These are phyloP conservation scores for Reinhardtius hippoglossoides DNA, from an alignment of 2,113 vertebrate species.

Conservation along the genomic window DNA sequence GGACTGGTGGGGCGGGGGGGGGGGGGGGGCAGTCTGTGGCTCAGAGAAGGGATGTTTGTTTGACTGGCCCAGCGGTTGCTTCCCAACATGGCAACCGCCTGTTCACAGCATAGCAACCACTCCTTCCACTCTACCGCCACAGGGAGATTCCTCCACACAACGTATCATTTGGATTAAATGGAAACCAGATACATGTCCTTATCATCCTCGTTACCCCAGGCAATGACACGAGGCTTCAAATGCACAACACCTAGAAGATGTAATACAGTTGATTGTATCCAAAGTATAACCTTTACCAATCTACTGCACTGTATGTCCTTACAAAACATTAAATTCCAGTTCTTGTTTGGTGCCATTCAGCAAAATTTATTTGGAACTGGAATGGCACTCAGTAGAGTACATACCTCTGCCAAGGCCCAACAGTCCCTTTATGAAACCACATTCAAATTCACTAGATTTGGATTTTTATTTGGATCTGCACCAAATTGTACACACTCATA, in stretches of 20 bases:
- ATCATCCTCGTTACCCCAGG: conserved; percentile 24
- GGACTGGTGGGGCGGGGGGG: conserved; percentile 5
- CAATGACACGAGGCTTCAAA: background rate
- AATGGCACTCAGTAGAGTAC: background rate
- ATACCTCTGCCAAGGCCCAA: background rate
- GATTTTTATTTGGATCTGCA: too few species aligned
- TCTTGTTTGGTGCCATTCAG: too few species aligned
- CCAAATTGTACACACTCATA: too few species aligned
- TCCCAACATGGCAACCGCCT: conserved; percentile 71
- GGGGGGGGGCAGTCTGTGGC: conserved; percentile 46
- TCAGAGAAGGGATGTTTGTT: conserved; percentile 73
- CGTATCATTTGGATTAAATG: conserved; percentile 49
- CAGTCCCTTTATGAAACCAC: background rate
- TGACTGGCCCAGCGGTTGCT: conserved; percentile 57
- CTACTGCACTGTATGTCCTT: background rate
- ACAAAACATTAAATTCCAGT: too few species aligned
- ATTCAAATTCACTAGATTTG: too few species aligned
- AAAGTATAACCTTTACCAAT: background rate
- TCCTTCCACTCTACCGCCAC: conserved; percentile 32
- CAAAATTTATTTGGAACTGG: too few species aligned
- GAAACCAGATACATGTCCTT: conserved; percentile 44
- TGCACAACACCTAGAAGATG: background rate
- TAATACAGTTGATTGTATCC: background rate
- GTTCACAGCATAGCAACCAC: conserved; percentile 61
- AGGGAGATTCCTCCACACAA: conserved; percentile 56